phyloP scores from a whole-genome alignment of 1,140 invertebrate species.

The Probaryconus sp. region DNA sequence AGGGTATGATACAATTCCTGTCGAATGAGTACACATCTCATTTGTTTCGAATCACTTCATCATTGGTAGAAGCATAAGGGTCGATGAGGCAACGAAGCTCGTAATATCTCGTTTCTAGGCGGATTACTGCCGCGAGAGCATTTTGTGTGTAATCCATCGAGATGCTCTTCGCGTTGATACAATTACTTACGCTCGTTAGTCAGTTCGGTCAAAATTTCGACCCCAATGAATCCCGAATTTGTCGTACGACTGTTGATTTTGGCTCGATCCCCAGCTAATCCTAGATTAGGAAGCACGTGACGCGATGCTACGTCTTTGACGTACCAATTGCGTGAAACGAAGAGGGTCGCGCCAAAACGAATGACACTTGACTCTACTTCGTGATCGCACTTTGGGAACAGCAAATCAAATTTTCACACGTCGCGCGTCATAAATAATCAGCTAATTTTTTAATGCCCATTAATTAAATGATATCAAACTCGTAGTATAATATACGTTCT shows the following conservation, averaged over 20 bases:
- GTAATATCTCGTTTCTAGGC: slow-evolving; percentile 30
- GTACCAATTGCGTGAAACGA: slow-evolving; percentile 57
- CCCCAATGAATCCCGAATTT: slow-evolving; percentile 59
- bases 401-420: slow-evolving; percentile 50
- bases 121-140: slow-evolving; percentile 16
- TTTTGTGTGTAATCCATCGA: slow-evolving; percentile 46
- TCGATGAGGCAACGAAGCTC: slow-evolving; percentile 6
- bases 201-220: slow-evolving; percentile 55
- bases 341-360: slow-evolving; percentile 67
- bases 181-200: slow-evolving; percentile 64
- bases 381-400: slow-evolving; percentile 38
- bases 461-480: too few species aligned
- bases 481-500: too few species aligned
- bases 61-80: slow-evolving; percentile 33
- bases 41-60: slow-evolving; percentile 50
- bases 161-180: slow-evolving; percentile 52
- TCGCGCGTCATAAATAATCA: slow-evolving; percentile 30
- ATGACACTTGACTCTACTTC: slow-evolving; percentile 73
- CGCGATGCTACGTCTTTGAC: slow-evolving; percentile 28
- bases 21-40: slow-evolving; percentile 33
- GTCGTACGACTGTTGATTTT: slow-evolving; percentile 66
- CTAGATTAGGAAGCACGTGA: slow-evolving; percentile 64
- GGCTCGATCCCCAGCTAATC: slow-evolving; percentile 60
- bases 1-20: slow-evolving; percentile 8
- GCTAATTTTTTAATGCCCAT: too few species aligned